These are phyloP conservation scores for Lasioglossum oenotherae DNA, from an alignment of 2,888 invertebrate genomes.

Conservation along the genomic window DNA sequence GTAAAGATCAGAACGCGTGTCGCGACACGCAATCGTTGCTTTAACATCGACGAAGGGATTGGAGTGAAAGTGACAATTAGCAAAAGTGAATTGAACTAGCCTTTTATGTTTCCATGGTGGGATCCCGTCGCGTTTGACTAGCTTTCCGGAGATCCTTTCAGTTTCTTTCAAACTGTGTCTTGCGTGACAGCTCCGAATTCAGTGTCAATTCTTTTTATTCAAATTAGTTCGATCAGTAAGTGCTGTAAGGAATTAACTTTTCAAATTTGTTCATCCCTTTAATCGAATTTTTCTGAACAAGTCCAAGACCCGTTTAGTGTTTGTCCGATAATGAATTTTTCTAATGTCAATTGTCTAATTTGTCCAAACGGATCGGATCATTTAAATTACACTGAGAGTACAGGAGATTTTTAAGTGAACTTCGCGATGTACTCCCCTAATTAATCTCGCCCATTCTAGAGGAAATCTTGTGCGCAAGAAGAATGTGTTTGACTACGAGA, in stretches of 20 bases:
- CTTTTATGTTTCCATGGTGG: slow-evolving; percentile 67
- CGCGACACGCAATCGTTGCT: slow-evolving; percentile 24
- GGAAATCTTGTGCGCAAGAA: background rate
- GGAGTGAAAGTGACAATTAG: slow-evolving; percentile 81
- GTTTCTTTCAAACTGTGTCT: slow-evolving; percentile 70
- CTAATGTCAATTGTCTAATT: background rate
- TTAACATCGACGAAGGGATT: slow-evolving; percentile 54
- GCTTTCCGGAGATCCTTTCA: slow-evolving; percentile 58
- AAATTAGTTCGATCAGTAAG: slow-evolving; percentile 37
- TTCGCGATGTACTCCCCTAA: background rate
- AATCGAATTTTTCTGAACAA: background rate
- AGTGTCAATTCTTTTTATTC: slow-evolving; percentile 5
- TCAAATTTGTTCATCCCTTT: background rate
- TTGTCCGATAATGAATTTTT: background rate
- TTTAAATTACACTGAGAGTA: background rate
- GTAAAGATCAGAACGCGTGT: slow-evolving; percentile 3
- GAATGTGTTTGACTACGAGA: slow-evolving; percentile 43
- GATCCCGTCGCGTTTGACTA: slow-evolving; percentile 65
- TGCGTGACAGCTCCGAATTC: slow-evolving; percentile 35
- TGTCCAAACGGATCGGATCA: background rate
- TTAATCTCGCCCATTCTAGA: background rate
- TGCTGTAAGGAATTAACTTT: slow-evolving; percentile 2
- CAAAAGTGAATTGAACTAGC: slow-evolving; percentile 69
- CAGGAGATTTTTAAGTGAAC: background rate
- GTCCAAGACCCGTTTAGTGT: background rate